Percentiles rank a stretch among this genome's conserved stretches.
Evolutionary conservation across 2,888 invertebrate species (phyloP).

Genomic region (Caenorhabditis auriculariae): DNA sequence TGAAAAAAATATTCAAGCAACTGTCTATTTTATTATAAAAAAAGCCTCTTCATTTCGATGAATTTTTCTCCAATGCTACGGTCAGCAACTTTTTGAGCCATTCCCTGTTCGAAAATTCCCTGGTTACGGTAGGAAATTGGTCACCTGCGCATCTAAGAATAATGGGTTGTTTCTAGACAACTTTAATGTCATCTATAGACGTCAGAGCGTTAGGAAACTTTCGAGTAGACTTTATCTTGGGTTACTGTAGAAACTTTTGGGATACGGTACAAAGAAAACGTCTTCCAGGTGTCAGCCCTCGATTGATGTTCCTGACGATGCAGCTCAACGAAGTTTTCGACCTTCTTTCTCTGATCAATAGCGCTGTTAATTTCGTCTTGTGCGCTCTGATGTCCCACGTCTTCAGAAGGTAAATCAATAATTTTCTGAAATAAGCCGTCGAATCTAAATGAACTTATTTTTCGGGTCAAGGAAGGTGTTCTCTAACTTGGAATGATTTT

Average conservation of each 20-base stretch:
- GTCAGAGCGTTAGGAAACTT: not conserved
- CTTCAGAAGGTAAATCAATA: conserved; percentile 69
- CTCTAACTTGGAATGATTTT: not conserved
- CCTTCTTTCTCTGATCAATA: conserved; percentile 74
- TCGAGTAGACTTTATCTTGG: not conserved
- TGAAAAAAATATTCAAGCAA: too few relatives aligned
- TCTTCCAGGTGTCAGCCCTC: conserved; percentile 38
- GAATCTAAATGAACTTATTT: not conserved
- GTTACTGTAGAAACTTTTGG: not conserved
- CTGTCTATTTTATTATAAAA: too few relatives aligned
- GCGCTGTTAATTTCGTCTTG: conserved; percentile 77
- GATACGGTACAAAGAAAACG: not conserved
- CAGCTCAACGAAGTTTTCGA: conserved; percentile 76
- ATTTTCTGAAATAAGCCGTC: too few relatives aligned
- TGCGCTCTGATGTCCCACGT: conserved; percentile 78
- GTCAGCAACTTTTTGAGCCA: too few relatives aligned
- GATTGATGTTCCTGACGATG: conserved; percentile 38
- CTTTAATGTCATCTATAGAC: too few relatives aligned
- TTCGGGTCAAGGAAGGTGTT: not conserved
- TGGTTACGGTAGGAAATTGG: too few relatives aligned
- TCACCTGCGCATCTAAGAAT: too few relatives aligned
- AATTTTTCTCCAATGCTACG: too few relatives aligned
- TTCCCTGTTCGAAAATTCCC: too few relatives aligned
- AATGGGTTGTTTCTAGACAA: too few relatives aligned
- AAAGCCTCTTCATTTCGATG: too few relatives aligned